Evolutionary conservation across 2,797 vertebrate species (phyloP), one percentile per base, ranked within the genome.

Genomic region (Lemur catta): DNA sequence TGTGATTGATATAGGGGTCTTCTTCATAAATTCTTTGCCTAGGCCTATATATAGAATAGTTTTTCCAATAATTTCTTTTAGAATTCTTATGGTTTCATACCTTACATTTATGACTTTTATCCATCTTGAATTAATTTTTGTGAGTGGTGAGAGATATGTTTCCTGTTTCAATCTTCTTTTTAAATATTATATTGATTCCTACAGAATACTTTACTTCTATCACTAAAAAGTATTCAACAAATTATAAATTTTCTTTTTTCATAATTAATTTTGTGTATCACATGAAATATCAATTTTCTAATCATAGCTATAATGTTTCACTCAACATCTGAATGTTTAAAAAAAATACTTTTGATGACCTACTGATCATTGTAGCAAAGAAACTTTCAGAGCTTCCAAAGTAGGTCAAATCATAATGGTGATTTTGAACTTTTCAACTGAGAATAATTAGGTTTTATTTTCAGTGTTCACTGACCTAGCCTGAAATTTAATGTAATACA

Each of bases 401-500:
- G 98, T 99, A 99, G 99, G 99, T 99, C 99, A 99, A 79, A 98
- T 98, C 93, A 82, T 97, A 97, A 97, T 98, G 98, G 98, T 98
- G 98, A 93, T 98, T 91, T 52, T 99, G 99, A 99, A 99, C 99
- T 99, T 99, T 99, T 99, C 99, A 99, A 99, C 99, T 98, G 98
- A 97, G 95, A 98, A 97, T 98, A 98, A 99, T 99, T 98, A 98
- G 97, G 97, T 98, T 99, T 99, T 98, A 98, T 99, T 99, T 98
- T 96, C 84, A 97, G 98, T 98, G 97, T 94, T 98, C 98, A 98
- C 97, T 98, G 98, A 98, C 98, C 97, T 97, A 86, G 88, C 96
- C 96, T 97, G 94, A 98, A 97, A 97, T 97, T 94, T 85, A 97
- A 98, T 93, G 93, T 96, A 97, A 97, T 97, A 94, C 52, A 96